A percentile compares a stretch with the other conserved stretches of the same genome.
Evolutionary conservation across 2,797 vertebrate genomes (phyloP).

Genomic region (Anableps anableps): DNA sequence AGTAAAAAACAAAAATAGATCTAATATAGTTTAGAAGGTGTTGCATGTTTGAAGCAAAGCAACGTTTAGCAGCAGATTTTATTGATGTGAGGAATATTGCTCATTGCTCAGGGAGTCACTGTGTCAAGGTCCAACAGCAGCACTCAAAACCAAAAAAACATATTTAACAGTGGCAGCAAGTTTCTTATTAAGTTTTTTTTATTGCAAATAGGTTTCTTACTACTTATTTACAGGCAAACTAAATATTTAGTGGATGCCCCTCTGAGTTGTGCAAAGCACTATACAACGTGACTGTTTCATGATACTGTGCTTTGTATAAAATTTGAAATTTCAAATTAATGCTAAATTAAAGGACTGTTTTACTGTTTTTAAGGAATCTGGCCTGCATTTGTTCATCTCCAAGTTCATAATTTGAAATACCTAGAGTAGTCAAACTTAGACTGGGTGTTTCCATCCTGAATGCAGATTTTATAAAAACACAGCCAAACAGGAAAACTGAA

Average conservation of each 20-base stretch:
- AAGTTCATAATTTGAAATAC: background rate
- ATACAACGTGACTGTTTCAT: background rate
- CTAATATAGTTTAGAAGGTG: background rate
- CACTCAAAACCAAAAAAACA: background rate
- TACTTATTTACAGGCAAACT: background rate
- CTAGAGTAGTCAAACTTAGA: background rate
- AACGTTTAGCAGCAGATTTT: background rate
- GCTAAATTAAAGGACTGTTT: background rate
- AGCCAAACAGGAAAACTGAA: background rate
- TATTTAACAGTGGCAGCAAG: background rate
- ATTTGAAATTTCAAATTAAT: background rate
- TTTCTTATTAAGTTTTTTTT: background rate
- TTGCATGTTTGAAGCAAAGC: background rate
- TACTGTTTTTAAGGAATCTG: background rate
- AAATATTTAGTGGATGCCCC: background rate
- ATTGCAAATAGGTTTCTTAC: background rate
- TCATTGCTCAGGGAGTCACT: background rate
- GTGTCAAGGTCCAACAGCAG: background rate
- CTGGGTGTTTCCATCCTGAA: background rate
- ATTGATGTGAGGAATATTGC: background rate
- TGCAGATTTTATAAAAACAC: background rate
- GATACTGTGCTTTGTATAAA: no score
- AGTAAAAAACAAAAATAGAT: background rate
- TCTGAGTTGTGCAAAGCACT: background rate
- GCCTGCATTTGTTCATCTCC: background rate